Percentiles rank a stretch among this genome's conserved stretches.
Evolutionary conservation across 2,113 vertebrate genomes (phyloP).

Genomic region (Thryonomys swinderianus): DNA sequence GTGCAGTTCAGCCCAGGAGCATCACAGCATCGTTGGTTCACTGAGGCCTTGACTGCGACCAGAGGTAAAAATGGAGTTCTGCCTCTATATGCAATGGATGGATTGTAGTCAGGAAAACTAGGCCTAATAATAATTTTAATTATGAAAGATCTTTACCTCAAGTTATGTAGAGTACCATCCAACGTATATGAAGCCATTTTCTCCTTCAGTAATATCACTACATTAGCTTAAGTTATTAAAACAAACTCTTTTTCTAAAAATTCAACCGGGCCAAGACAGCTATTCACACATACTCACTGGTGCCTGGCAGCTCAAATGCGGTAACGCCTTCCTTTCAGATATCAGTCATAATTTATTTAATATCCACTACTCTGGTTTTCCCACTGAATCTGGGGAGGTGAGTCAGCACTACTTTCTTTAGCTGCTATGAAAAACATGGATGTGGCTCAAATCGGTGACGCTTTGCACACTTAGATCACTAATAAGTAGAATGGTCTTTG

Average conservation of each 20-base stretch:
- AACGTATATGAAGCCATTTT: background rate
- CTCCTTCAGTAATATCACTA: background rate
- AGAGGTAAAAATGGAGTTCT: too few species aligned
- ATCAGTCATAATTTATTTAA: conserved; percentile 95
- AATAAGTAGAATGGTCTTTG: background rate
- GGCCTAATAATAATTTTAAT: too few species aligned
- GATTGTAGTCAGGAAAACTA: too few species aligned
- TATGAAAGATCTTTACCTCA: too few species aligned
- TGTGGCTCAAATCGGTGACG: background rate
- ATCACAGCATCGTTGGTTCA: too few species aligned
- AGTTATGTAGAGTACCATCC: too few species aligned
- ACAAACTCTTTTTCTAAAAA: conserved; percentile 88
- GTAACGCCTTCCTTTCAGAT: conserved; percentile 90
- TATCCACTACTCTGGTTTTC: conserved; percentile 89
- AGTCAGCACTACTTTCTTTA: conserved; percentile 71
- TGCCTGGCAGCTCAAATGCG: conserved; percentile 84
- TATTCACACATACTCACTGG: conserved; percentile 90
- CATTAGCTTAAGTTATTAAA: too few species aligned
- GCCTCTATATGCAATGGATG: too few species aligned
- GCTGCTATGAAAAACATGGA: background rate
- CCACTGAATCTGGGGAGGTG: conserved; percentile 60
- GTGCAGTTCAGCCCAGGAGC: too few species aligned
- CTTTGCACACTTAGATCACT: background rate
- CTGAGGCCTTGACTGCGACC: too few species aligned
- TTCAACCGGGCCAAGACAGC: conserved; percentile 92